These are phyloP conservation scores for Pachymerium ferrugineum DNA, from an alignment of 2,888 invertebrate species.

Conservation along the genomic window DNA sequence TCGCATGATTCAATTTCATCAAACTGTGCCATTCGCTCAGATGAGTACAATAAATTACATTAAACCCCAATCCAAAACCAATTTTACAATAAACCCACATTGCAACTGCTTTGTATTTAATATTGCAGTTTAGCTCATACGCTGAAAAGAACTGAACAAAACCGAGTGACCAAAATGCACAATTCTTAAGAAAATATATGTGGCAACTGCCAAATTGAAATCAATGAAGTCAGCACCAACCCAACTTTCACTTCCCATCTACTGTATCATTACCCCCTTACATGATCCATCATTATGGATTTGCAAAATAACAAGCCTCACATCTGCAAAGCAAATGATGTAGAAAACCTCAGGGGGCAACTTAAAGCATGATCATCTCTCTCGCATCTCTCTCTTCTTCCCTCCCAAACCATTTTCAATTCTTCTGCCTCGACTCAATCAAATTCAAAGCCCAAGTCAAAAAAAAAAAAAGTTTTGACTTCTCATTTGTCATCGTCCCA, in stretches of 20 bases:
- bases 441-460: neutral
- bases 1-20: too few relatives aligned
- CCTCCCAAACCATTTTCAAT: neutral
- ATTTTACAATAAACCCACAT: too few relatives aligned
- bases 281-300: constrained; percentile 4
- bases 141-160: too few relatives aligned
- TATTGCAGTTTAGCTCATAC: too few relatives aligned
- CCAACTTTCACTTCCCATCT: too few relatives aligned
- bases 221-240: neutral
- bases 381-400: neutral
- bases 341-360: neutral
- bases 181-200: neutral
- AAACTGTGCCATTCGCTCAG: too few relatives aligned
- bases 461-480: neutral
- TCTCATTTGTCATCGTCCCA: neutral
- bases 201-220: neutral
- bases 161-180: too few relatives aligned
- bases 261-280: neutral
- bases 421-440: neutral
- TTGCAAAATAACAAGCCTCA: neutral
- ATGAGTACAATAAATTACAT: too few relatives aligned
- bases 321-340: neutral
- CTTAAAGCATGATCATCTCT: neutral
- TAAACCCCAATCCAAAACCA: too few relatives aligned
- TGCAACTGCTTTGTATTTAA: too few relatives aligned